These are phyloP conservation scores for Brotogeris chrysoptera DNA, from an alignment of 2,797 vertebrate genomes.

Conservation along the genomic window DNA sequence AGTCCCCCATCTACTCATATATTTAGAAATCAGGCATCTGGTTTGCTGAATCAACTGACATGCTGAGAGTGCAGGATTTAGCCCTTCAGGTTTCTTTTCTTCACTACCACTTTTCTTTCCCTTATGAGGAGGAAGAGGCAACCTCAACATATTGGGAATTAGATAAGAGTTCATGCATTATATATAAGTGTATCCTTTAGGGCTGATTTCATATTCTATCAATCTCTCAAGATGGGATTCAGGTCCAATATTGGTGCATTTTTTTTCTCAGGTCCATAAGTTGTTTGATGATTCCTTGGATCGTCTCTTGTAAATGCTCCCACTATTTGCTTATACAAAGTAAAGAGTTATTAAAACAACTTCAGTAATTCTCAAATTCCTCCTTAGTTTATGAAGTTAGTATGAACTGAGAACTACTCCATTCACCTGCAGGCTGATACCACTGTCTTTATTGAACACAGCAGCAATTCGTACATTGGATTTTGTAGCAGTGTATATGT, in stretches of 20 bases:
- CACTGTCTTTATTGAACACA: neutral
- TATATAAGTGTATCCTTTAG: neutral
- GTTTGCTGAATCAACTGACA: fast-evolving
- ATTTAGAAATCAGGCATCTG: neutral
- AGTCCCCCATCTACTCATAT: neutral
- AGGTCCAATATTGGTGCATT: slow-evolving; percentile 1
- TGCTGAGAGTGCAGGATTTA: neutral
- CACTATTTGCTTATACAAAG: neutral
- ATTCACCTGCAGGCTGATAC: neutral
- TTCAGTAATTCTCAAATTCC: slow-evolving; percentile 14
- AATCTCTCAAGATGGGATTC: neutral
- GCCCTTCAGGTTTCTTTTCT: neutral
- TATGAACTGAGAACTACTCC: neutral
- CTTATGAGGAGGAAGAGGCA: neutral
- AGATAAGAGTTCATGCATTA: neutral
- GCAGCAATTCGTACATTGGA: fast-evolving
- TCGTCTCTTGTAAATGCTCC: neutral
- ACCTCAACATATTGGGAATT: neutral
- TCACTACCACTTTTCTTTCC: neutral
- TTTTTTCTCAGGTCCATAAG: neutral
- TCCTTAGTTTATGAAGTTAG: neutral
- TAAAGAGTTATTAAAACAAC: neutral
- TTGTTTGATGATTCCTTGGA: slow-evolving; percentile 22
- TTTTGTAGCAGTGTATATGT: neutral
- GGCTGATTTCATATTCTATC: slow-evolving; percentile 14